phyloP scores from a whole-genome alignment of 2,797 vertebrate species.

The Ptychobarbus kaznakovi region DNA sequence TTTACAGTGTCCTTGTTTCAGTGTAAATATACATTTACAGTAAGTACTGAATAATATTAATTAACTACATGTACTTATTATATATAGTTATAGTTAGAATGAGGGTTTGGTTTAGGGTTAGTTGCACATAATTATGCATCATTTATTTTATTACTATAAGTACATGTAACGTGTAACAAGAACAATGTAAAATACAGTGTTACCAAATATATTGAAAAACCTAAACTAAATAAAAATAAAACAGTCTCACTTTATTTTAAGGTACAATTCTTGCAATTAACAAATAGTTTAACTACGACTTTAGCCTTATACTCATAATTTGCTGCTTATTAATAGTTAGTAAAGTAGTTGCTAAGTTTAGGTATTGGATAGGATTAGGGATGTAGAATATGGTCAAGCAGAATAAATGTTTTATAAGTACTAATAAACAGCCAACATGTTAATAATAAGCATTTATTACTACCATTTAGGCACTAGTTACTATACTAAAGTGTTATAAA shows the following conservation, averaged over 20 bases:
- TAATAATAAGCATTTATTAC: too few relatives aligned
- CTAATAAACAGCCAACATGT: too few relatives aligned
- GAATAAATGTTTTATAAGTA: too few relatives aligned
- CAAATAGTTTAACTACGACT: too few relatives aligned
- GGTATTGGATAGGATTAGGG: too few relatives aligned
- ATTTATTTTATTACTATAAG: not conserved
- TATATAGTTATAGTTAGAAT: not conserved
- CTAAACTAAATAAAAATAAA: not conserved
- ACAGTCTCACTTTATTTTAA: not conserved
- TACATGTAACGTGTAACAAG: not conserved
- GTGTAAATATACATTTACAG: not conserved
- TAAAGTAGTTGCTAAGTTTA: too few relatives aligned
- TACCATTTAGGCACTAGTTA: too few relatives aligned
- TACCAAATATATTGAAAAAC: too few relatives aligned
- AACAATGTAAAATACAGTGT: not conserved
- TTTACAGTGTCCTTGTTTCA: not conserved
- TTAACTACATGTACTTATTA: not conserved
- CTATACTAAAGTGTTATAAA: not conserved
- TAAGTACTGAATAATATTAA: not conserved
- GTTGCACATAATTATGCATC: not conserved
- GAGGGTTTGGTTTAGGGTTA: not conserved
- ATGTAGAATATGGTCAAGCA: too few relatives aligned
- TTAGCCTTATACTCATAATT: too few relatives aligned
- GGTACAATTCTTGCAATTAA: not conserved
- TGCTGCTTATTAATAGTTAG: too few relatives aligned